Evolutionary conservation across 2,888 invertebrate species (phyloP), one percentile per base, ranked within the genome.

Genomic region (Cabera pusaria): DNA sequence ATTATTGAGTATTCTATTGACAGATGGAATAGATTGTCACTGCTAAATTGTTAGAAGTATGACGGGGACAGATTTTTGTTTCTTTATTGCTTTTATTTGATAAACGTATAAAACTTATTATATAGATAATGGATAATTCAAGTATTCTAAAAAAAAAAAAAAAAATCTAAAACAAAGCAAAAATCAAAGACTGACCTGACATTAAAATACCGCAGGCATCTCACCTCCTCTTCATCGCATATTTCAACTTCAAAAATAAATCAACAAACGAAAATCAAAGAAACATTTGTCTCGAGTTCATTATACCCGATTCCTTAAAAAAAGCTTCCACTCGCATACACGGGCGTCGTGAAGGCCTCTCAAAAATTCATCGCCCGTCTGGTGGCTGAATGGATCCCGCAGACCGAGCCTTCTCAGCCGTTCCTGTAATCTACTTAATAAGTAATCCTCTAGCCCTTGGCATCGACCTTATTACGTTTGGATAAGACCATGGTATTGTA

Each of bases 341-440:
- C 72, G 16, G 38, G 54, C 72, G 74, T 68, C 75, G 75, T 72
- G 69, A 62, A 80, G 82, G 68, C 81, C 85, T 76, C 85, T 87
- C 84, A 86, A 87, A 86, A 85, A 87, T 87, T 86, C 87, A 87
- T 84, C 85, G 83, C 76, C 82, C 81, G 86, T 86, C 87, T 84
- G 79, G 74, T 58, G 56, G 59, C 60, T 60, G 81, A 75, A 84
- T 82, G 78, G 61, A 72, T 67, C 74, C 71, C 65, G 56, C 66
- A 60, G 70, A 65, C 49, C 54, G 43, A 52, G 61, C 56, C 68
- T 71, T 63, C 66, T 64, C 51, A 59, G 52, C 54, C 51, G 54
- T 50, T 59, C 49, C 50, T 41, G 72, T 86, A 84, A 87, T 85
- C 77, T 73, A 68, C 73, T 83, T 85, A 85, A 77, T 84, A 84